Percentiles rank a stretch among this genome's conserved stretches.
phyloP scores from a whole-genome alignment of 2,888 invertebrate species.

The Acanthacorydalis orientalis region DNA sequence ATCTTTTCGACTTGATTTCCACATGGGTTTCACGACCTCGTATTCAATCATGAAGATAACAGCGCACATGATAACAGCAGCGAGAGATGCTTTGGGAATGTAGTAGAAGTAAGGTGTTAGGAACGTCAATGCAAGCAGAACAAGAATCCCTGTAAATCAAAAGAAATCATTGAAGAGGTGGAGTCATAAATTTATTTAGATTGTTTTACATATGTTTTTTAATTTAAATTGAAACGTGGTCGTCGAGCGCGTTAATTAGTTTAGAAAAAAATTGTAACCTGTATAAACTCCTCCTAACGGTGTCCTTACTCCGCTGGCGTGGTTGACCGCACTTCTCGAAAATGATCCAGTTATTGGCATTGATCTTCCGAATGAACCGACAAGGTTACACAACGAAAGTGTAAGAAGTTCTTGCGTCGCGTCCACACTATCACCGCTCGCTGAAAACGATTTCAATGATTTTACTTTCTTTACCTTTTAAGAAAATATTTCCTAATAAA shows the following conservation, averaged over 20 bases:
- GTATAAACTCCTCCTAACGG: conserved; percentile 76
- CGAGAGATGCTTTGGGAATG: conserved; percentile 76
- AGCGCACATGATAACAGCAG: conserved; percentile 87
- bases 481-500: too few species aligned
- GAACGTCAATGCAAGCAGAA: conserved; percentile 66
- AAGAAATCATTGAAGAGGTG: too few species aligned
- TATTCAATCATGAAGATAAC: conserved; percentile 92
- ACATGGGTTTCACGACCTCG: conserved; percentile 72
- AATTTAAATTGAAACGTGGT: too few species aligned
- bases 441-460: conserved; percentile 24
- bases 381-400: conserved; percentile 65
- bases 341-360: conserved; percentile 87
- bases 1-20: conserved; percentile 67
- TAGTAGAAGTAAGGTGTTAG: conserved; percentile 80
- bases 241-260: background rate
- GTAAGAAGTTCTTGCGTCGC: conserved; percentile 84
- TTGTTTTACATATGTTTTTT: too few species aligned
- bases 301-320: conserved; percentile 85
- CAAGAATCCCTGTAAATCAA: conserved; percentile 46
- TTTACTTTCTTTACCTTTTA: too few species aligned
- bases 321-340: conserved; percentile 82
- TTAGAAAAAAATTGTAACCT: conserved; percentile 24
- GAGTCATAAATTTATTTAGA: too few species aligned
- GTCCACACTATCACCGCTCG: conserved; percentile 63
- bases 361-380: conserved; percentile 76